Conservation (phyloP, 2,113 vertebrate species). For the Opisthocomus hoazin region DNA sequence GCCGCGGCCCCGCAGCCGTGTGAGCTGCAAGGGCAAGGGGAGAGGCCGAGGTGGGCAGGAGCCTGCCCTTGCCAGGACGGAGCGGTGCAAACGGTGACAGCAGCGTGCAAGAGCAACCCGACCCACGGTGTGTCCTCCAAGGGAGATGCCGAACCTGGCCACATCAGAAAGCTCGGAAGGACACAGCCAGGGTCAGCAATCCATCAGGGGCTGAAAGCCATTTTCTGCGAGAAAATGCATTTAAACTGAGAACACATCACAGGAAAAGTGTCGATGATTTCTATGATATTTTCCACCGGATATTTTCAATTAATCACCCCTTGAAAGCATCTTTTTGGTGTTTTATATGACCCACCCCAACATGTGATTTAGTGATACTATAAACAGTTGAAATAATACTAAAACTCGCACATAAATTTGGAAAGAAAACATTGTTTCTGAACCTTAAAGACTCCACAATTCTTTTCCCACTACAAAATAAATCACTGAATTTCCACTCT, state of each 20-base stretch:
- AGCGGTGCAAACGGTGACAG: fast-evolving
- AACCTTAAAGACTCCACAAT: not conserved
- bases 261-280: not conserved
- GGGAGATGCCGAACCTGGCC: too few relatives aligned
- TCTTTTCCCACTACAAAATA: not conserved
- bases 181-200: not conserved
- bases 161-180: fast-evolving
- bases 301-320: not conserved
- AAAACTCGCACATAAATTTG: not conserved
- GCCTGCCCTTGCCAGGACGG: not conserved
- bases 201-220: fast-evolving
- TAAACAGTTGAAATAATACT: not conserved
- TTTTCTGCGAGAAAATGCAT: not conserved
- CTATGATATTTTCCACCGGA: not conserved
- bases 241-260: not conserved
- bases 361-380: not conserved
- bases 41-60: not conserved
- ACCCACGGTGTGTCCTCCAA: not conserved
- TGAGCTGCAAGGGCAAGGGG: fast-evolving
- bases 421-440: not conserved
- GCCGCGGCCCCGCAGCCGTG: not conserved
- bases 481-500: not conserved
- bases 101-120: not conserved
- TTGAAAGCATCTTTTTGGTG: not conserved
- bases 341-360: not conserved